phyloP scores from a whole-genome alignment of 2,797 vertebrate genomes.

The Lepus oiostolus region DNA sequence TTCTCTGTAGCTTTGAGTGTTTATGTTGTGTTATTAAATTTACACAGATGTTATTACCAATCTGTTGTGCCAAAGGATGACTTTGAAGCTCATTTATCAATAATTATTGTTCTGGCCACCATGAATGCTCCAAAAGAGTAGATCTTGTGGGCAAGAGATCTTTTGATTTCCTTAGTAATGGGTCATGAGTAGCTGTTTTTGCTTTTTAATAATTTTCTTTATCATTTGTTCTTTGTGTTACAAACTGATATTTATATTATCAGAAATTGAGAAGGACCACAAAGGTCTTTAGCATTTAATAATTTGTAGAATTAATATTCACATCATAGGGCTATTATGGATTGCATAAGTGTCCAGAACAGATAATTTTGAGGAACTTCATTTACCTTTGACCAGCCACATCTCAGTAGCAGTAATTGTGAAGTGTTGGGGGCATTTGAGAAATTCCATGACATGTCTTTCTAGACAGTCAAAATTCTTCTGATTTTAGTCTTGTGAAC shows the following conservation, averaged over 20 bases:
- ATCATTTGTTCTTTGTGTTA: constrained; percentile 24
- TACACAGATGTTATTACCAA: constrained; percentile 74
- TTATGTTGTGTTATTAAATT: constrained; percentile 80
- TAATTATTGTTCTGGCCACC: constrained; percentile 77
- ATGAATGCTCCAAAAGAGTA: constrained; percentile 55
- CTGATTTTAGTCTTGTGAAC: background rate
- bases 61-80: constrained; percentile 56
- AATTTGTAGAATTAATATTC: constrained; percentile 33
- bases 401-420: background rate
- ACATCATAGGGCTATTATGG: background rate
- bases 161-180: constrained; percentile 56
- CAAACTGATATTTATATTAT: constrained; percentile 36
- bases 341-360: background rate
- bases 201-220: background rate
- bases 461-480: constrained; percentile 5
- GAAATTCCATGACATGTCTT: background rate
- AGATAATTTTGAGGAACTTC: background rate
- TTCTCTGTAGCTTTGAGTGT: constrained; percentile 75
- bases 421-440: background rate
- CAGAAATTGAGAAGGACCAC: background rate
- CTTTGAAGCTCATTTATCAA: constrained; percentile 75
- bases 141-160: constrained; percentile 43
- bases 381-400: background rate
- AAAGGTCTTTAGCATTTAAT: constrained; percentile 23
- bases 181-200: constrained; percentile 15